A percentile compares a stretch with the other conserved stretches of the same genome.
Evolutionary conservation across 2,113 vertebrate species (phyloP).

Genomic region (Sylvilagus bachmani): DNA sequence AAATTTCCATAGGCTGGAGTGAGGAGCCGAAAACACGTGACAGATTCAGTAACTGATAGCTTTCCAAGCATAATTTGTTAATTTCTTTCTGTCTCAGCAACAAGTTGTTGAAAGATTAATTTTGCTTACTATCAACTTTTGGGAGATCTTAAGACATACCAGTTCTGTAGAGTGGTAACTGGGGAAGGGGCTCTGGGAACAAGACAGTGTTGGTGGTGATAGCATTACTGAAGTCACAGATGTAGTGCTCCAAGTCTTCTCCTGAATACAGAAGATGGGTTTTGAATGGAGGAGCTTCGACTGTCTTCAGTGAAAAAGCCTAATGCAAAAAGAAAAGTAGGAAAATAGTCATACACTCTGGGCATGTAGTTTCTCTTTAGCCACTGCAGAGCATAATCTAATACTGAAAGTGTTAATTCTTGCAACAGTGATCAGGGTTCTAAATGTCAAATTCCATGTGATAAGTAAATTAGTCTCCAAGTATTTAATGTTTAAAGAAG

Average conservation of each 20-base stretch:
- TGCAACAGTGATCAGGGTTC: neutral
- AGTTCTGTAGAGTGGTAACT: neutral
- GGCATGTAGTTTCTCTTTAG: neutral
- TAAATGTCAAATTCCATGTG: neutral
- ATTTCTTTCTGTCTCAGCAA: neutral
- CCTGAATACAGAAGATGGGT: neutral
- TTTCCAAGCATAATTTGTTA: slow-evolving; percentile 71
- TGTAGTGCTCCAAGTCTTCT: neutral
- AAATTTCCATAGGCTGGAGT: slow-evolving; percentile 72
- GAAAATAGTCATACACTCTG: neutral
- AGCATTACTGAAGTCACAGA: neutral
- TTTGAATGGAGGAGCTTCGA: slow-evolving; percentile 2
- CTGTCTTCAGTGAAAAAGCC: neutral
- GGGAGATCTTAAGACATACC: neutral
- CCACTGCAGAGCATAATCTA: neutral
- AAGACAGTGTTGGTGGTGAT: neutral
- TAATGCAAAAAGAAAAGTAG: neutral
- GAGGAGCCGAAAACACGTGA: slow-evolving; percentile 72
- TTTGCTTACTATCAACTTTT: neutral
- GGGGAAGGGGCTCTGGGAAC: neutral
- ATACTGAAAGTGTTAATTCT: neutral
- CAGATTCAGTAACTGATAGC: slow-evolving; percentile 57
- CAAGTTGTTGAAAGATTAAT: neutral
- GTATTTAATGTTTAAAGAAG: neutral
- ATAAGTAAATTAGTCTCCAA: neutral